Evolutionary conservation across 2,113 vertebrate genomes (phyloP), one percentile per base, ranked within the genome.

Genomic region (Capra hircus): DNA sequence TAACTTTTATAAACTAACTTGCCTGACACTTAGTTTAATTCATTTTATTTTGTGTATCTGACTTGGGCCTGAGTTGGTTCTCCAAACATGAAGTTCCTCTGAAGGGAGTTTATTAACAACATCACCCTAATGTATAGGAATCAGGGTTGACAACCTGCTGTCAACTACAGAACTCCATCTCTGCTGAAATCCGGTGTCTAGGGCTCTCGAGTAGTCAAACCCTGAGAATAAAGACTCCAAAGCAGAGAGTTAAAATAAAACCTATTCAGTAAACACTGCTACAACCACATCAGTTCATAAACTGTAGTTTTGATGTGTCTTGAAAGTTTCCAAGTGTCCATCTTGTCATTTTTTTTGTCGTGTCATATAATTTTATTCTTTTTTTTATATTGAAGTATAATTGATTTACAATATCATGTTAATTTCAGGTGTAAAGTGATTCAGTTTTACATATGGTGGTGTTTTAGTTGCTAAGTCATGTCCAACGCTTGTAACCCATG

Each of bases 211-310:
- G 28, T 91, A 85, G 86, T 59, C 40, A 88, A 80, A 82, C 16
- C 27, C 71, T 43, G 43, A 77, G 27, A 92, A 59, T 40, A 60
- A 96, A 91, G 53, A 23, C 25, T 77, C 30, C 91, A 97, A 62
- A 95, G 53, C 15, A 60, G 91, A 91, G 30, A 57, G 23, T 59
- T 88, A 92, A 96, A 96, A 78, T 60, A 94, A 96, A 96, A 45
- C 43, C 62, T 84, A n/a, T 48, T 45, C 16, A 7, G 48, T 84
- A 10, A 85, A 88, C 45, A 64, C 19, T 86, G 81, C 23, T 74
- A 74, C 74, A 88, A 78, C 90, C 21, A 78, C 59, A 23, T 77
- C 28, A 90, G 45, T 77, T 84, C 45, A 52, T 12, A 57, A 64
- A 90, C 8, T 57, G 3, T 17, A 43, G 30, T 74, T 90, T 97